Conservation (phyloP, 2,888 invertebrate species). For the Zhuqinia jingwanae region DNA sequence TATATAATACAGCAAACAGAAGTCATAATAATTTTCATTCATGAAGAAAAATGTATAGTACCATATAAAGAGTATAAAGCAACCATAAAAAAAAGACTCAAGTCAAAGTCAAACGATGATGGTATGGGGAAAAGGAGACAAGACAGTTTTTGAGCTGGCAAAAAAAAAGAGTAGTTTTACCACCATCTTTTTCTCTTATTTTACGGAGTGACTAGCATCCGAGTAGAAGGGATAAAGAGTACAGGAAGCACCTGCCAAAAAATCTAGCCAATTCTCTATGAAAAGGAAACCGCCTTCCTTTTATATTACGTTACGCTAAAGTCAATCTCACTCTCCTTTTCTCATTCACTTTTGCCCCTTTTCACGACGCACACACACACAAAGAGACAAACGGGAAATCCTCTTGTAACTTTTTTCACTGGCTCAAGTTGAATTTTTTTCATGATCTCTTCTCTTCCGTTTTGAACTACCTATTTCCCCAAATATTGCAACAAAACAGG, state of each 20-base stretch:
- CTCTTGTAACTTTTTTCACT: conserved; percentile 57
- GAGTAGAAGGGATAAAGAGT: conserved; percentile 1
- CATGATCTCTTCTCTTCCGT: neutral
- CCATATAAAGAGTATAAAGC: conserved; percentile 21
- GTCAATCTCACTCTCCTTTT: conserved; percentile 41
- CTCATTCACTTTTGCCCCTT: conserved; percentile 11
- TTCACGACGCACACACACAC: neutral
- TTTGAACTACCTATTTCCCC: neutral
- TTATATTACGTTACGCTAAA: conserved; percentile 47
- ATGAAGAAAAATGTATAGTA: neutral
- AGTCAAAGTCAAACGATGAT: conserved; percentile 40
- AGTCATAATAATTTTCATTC: neutral
- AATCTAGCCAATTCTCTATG: conserved; percentile 35
- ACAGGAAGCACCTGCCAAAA: conserved; percentile 64
- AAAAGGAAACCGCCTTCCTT: conserved; percentile 34
- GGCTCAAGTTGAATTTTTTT: conserved; percentile 7
- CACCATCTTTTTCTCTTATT: neutral
- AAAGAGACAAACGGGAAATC: conserved; percentile 59
- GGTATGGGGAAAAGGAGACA: conserved; percentile 47
- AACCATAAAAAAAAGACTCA: conserved; percentile 11
- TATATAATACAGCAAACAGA: neutral
- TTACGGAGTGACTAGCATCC: conserved; percentile 26
- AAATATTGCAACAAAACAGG: neutral
- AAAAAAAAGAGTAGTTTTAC: neutral
- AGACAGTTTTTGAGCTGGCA: conserved; percentile 24